These are phyloP conservation scores for Psilanteris sp. DNA, from an alignment of 1,140 invertebrate species.

Conservation along the genomic window DNA sequence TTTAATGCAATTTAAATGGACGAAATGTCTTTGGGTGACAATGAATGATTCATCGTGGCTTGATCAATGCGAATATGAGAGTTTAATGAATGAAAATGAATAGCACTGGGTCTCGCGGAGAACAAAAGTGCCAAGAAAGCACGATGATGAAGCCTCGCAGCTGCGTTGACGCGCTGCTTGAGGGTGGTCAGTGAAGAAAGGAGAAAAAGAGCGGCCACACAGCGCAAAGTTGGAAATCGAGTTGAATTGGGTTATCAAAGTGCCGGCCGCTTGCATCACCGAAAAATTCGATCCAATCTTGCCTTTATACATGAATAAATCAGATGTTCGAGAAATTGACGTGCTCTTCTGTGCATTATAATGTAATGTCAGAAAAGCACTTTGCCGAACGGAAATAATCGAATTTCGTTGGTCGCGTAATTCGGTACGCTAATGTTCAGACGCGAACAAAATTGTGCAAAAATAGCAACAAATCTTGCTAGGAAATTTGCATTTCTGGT, in stretches of 20 bases:
- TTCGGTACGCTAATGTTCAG: slow-evolving; percentile 16
- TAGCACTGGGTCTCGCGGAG: slow-evolving; percentile 35
- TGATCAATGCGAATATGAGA: slow-evolving; percentile 58
- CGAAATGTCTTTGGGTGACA: slow-evolving; percentile 45
- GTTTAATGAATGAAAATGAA: slow-evolving; percentile 61
- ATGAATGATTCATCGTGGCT: slow-evolving; percentile 57
- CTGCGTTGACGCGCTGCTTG: slow-evolving; percentile 47
- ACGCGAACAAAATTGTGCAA: no score
- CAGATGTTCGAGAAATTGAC: slow-evolving; percentile 50
- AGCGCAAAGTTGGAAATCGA: slow-evolving; percentile 59
- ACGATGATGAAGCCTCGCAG: slow-evolving; percentile 56
- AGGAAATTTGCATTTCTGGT: no score
- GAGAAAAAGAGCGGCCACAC: slow-evolving; percentile 17
- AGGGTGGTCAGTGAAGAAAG: slow-evolving; percentile 59
- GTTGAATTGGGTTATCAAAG: slow-evolving; percentile 69
- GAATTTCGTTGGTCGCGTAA: slow-evolving; percentile 13
- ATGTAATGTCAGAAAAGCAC: slow-evolving; percentile 40
- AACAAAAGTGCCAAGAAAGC: slow-evolving; percentile 56
- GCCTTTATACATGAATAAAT: slow-evolving; percentile 57
- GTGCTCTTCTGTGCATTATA: slow-evolving; percentile 44
- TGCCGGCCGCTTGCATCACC: slow-evolving; percentile 58
- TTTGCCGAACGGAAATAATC: slow-evolving; percentile 8
- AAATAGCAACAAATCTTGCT: no score
- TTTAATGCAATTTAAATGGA: slow-evolving; percentile 41
- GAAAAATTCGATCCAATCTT: slow-evolving; percentile 57